Evolutionary conservation across 2,797 vertebrate species (phyloP), one percentile per base, ranked within the genome.

Genomic region (Aplochiton taeniatus): DNA sequence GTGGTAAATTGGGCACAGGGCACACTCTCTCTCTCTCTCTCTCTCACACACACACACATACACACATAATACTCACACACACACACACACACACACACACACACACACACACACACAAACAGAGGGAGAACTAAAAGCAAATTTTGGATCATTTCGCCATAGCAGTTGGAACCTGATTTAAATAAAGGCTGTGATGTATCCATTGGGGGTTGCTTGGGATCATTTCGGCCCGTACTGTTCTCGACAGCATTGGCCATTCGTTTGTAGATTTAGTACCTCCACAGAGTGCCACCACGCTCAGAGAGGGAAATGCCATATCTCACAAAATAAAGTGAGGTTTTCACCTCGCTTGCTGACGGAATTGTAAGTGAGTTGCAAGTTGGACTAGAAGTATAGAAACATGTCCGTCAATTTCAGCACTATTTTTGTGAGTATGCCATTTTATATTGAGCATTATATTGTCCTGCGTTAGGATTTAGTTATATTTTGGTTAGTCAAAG

Each of bases 161-260:
- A 79, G 85, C 74, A 75, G 75, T 76, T 2, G 69, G 81, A 63
- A 79, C 31, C 31, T 31, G 31, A 31, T 77, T 72, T 68, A 73
- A 81, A 83, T 75, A 77, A 79, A 76, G 68, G 56, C 77, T 58
- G 65, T 63, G 62, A 85, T 53, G 74, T 75, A 66, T 80, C 76
- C 68, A 47, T 78, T 47, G 14, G 77, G 41, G 53, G 44, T 77
- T 69, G 48, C 74, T 77, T 80, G 69, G 78, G 70, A 86, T 83
- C 80, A 72, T 74, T 84, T 75, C 75, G 73, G 83, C 71, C 61
- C 73, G 66, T 78, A 65, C 53, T 77, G 72, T 68, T 80, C 65
- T 69, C 81, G 66, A 60, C 66, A 63, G 63, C 61, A 50, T 57
- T 76, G 69, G 70, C 68, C 56, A 12, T 7, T 44, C 53, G 69